phyloP scores from a whole-genome alignment of 2,113 vertebrate genomes.

The Rhinolophus ferrumequinum region DNA sequence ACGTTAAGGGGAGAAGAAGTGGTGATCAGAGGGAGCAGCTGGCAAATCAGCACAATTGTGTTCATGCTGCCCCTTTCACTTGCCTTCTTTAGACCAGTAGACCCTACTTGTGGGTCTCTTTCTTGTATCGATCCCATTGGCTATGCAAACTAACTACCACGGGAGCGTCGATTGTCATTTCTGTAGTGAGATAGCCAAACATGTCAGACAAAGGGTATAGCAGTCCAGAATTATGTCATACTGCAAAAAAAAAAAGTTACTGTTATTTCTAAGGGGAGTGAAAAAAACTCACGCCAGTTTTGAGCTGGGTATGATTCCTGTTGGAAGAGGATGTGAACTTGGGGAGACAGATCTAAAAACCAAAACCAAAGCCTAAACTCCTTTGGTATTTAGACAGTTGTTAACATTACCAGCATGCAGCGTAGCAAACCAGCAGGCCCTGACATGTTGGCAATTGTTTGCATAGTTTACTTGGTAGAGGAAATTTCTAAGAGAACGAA shows the following conservation, averaged over 20 bases:
- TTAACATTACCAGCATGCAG: background rate
- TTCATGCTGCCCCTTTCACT: background rate
- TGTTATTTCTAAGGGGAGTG: background rate
- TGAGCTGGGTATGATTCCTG: slow-evolving; percentile 11
- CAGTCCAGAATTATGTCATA: background rate
- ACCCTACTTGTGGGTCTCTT: accelerated
- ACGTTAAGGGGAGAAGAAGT: background rate
- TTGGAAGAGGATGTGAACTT: background rate
- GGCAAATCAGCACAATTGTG: no score
- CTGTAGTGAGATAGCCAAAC: background rate
- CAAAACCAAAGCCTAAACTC: background rate
- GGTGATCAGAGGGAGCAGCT: background rate
- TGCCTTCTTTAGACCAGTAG: background rate
- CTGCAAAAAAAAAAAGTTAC: background rate
- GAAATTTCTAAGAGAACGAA: slow-evolving; percentile 20
- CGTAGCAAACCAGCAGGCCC: background rate
- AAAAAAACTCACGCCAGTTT: background rate
- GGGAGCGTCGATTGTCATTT: background rate
- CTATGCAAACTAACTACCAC: no score
- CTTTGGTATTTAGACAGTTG: background rate
- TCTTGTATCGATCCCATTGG: background rate
- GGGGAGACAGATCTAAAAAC: background rate
- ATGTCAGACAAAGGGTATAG: background rate
- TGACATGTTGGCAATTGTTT: background rate
- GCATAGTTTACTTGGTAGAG: slow-evolving; percentile 45